Evolutionary conservation across 2,797 vertebrate species (phyloP), one percentile per base, ranked within the genome.

Genomic region (Galago senegalensis): DNA sequence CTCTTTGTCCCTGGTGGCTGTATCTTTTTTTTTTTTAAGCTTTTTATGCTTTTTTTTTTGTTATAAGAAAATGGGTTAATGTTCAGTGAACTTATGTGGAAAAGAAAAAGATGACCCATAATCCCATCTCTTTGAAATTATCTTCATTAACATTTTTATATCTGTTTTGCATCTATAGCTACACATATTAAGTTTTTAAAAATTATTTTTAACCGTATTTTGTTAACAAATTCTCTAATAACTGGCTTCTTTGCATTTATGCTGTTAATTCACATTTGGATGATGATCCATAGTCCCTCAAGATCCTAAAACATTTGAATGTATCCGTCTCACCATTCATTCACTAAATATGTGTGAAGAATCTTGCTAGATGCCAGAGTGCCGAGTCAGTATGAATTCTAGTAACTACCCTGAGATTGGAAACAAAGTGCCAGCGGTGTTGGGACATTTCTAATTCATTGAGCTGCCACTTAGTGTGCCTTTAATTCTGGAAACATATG

Each of bases 171-270:
- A 58, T 40, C 60, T 91, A 91, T 16, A 85, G 77, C 46, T 85
- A 43, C 16, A 34, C 43, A n/a, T n/a, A 10, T 40, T 67, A 92
- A 31, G n/a, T 77, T 82, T 72, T 58, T 65, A 40, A 29, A 73
- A 91, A 80, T 86, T 72, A 77, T 72, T 73, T 89, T 90, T 72
- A 90, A 43, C 11, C 17, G 53, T 31, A 67, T 72, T 95, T 95
- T 89, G n/a, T 91, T 46, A 93, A 43, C 80, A 86, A 83, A 83
- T 92, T 83, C 31, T 89, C 56, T 89, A 43, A 46, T 46, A 58
- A 86, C 16, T 83, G 58, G 34, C 31, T 89, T 92, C 93, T 89
- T 63, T 93, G 43, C 12, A 46, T 37, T 86, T 86, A 34, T 92
- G 16, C 75, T 89, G 4, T 94, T 73, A 61, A 53, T 80, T 87